Evolutionary conservation across 2,113 vertebrate species (phyloP).

Genomic region (Coptodon bakossiorum): DNA sequence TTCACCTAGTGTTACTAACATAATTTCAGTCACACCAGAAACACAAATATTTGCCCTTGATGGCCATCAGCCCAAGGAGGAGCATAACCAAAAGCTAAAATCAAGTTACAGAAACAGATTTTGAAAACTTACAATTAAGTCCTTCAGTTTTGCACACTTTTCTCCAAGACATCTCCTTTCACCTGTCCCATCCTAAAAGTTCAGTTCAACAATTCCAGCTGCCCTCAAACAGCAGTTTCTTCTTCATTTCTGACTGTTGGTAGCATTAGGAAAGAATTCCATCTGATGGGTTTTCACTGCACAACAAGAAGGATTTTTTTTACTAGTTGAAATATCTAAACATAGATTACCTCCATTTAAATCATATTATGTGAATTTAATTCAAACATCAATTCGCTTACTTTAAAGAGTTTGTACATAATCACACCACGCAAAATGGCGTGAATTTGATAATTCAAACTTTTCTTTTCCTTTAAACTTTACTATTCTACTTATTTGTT

Average conservation of each 20-base stretch:
- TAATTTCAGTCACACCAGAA: not conserved
- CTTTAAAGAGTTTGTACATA: not conserved
- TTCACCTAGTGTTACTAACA: not conserved
- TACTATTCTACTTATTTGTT: not conserved
- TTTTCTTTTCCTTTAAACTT: not conserved
- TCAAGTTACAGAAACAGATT: not conserved
- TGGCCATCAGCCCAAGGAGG: not conserved
- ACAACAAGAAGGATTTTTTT: not conserved
- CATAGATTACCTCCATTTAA: not conserved
- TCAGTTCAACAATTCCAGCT: not conserved
- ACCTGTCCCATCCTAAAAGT: not conserved
- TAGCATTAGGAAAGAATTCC: not conserved
- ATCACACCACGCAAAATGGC: not conserved
- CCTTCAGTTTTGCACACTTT: not conserved
- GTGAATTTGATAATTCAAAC: not conserved
- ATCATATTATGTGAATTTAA: not conserved
- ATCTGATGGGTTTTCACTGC: not conserved
- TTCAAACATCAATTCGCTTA: not conserved
- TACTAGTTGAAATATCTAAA: not conserved
- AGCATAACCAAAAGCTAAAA: not conserved
- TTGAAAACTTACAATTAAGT: not conserved
- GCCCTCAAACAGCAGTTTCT: not conserved
- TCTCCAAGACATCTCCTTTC: not conserved
- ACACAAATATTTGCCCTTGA: not conserved
- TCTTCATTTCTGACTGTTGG: not conserved